Evolutionary conservation across 1,140 invertebrate species (phyloP).

Genomic region (Bradynema listronoti): DNA sequence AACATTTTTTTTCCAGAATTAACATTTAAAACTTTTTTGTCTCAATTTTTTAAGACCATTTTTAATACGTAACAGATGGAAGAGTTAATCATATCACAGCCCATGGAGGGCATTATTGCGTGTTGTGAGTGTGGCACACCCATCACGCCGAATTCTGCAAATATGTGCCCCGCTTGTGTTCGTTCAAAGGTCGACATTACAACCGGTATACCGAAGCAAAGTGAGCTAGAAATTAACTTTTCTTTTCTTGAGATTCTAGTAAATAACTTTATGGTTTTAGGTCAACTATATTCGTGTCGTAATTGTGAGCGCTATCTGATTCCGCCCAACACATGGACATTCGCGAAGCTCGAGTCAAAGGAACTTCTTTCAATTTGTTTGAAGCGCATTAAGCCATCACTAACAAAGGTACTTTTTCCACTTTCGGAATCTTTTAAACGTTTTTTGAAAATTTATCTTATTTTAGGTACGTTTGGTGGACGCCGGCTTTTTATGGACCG

Average conservation of each 20-base stretch:
- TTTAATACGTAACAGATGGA: no score
- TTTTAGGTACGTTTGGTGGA: slow-evolving; percentile 68
- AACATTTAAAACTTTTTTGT: no score
- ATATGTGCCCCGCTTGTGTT: slow-evolving; percentile 92
- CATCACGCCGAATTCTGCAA: slow-evolving; percentile 86
- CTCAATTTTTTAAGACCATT: no score
- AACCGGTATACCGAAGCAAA: slow-evolving; percentile 87
- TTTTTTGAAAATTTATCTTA: not conserved
- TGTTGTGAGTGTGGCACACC: slow-evolving; percentile 65
- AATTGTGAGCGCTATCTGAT: slow-evolving; percentile 71
- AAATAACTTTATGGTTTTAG: no score
- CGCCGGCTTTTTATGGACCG: slow-evolving; percentile 96
- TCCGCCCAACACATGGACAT: slow-evolving; percentile 82
- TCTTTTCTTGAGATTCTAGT: no score
- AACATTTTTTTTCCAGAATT: no score
- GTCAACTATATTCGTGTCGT: slow-evolving; percentile 62
- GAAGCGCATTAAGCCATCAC: slow-evolving; percentile 84
- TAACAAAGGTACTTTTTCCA: slow-evolving; percentile 62
- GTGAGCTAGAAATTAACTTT: slow-evolving; percentile 16
- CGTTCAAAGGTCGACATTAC: slow-evolving; percentile 85
- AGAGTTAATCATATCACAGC: slow-evolving; percentile 2
- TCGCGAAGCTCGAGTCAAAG: slow-evolving; percentile 79
- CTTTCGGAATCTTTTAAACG: not conserved
- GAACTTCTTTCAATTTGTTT: slow-evolving; percentile 85
- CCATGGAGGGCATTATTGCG: slow-evolving; percentile 64